phyloP scores from a whole-genome alignment of 2,797 vertebrate species.

The Ambastaia sidthimunki region DNA sequence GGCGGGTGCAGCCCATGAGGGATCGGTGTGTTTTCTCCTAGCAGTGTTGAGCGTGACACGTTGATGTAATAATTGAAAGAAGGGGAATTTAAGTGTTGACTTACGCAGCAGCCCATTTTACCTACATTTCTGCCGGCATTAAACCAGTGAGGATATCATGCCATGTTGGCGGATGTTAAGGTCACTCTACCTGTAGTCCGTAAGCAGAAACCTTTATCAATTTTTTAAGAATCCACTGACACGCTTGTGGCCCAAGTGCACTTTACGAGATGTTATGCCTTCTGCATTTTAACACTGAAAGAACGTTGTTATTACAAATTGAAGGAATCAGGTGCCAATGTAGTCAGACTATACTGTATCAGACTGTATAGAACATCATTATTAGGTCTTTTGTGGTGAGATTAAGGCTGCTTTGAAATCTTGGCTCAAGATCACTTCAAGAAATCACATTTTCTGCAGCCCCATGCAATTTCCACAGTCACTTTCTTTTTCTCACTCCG shows the following conservation, averaged over 20 bases:
- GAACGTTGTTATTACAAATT: background rate
- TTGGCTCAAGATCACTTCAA: background rate
- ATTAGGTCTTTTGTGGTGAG: background rate
- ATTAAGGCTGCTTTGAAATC: background rate
- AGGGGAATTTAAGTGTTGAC: constrained; percentile 3
- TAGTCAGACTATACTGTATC: background rate
- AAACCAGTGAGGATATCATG: constrained; percentile 20
- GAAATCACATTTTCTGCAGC: background rate
- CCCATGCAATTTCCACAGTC: too few species aligned
- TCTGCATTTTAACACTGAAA: constrained; percentile 15
- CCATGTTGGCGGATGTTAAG: background rate
- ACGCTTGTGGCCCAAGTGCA: background rate
- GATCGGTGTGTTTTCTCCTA: constrained; percentile 22
- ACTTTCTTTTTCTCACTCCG: background rate
- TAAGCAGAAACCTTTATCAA: constrained; percentile 3
- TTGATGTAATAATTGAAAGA: constrained; percentile 21
- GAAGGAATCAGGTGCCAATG: background rate
- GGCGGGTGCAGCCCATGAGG: constrained; percentile 44
- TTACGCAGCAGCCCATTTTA: background rate
- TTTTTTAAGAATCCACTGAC: constrained; percentile 18
- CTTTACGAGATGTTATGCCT: background rate
- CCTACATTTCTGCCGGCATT: background rate
- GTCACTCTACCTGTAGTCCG: background rate
- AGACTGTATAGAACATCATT: background rate
- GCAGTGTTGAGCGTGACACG: constrained; percentile 14